phyloP scores from a whole-genome alignment of 1,140 invertebrate genomes.

The Bursaphelenchus mucronatus region DNA sequence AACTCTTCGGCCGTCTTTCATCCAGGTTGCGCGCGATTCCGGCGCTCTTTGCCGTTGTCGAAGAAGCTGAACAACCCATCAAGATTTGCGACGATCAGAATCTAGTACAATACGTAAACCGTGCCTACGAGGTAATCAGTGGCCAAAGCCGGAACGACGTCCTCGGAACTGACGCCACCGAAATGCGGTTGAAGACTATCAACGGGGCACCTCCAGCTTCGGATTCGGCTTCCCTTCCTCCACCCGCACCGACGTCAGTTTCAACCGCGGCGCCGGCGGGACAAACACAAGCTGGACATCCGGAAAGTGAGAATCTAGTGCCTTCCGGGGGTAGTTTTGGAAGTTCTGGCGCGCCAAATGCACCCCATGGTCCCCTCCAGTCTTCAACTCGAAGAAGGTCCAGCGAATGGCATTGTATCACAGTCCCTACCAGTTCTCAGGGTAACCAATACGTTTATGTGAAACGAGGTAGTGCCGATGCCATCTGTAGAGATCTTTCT shows the following conservation, averaged over 20 bases:
- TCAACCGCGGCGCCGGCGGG: conserved; percentile 14
- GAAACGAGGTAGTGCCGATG: conserved; percentile 60
- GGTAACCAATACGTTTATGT: conserved; percentile 58
- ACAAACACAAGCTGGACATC: conserved; percentile 10
- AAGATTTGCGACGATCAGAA: conserved; percentile 59
- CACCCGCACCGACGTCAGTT: conserved; percentile 12
- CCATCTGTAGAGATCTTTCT: conserved; percentile 45
- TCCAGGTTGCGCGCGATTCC: conserved; percentile 55
- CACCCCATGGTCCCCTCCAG: conserved; percentile 2
- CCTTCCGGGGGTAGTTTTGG: conserved; percentile 17
- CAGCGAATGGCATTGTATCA: conserved; percentile 59
- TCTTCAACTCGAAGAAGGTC: conserved; percentile 41
- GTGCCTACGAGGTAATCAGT: conserved; percentile 56
- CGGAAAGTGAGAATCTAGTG: conserved; percentile 11
- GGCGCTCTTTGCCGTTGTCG: conserved; percentile 57
- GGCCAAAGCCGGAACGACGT: conserved; percentile 48
- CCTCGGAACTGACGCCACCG: conserved; percentile 42
- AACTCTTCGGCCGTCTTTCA: conserved; percentile 50
- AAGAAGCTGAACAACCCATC: conserved; percentile 60
- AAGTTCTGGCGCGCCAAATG: conserved; percentile 4
- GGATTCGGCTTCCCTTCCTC: neutral
- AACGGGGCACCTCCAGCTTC: conserved; percentile 15
- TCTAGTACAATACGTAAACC: conserved; percentile 58
- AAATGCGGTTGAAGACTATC: conserved; percentile 35
- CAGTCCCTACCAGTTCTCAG: conserved; percentile 52